Evolutionary conservation across 2,888 invertebrate species (phyloP).

Genomic region (Eupeodes latifasciatus): DNA sequence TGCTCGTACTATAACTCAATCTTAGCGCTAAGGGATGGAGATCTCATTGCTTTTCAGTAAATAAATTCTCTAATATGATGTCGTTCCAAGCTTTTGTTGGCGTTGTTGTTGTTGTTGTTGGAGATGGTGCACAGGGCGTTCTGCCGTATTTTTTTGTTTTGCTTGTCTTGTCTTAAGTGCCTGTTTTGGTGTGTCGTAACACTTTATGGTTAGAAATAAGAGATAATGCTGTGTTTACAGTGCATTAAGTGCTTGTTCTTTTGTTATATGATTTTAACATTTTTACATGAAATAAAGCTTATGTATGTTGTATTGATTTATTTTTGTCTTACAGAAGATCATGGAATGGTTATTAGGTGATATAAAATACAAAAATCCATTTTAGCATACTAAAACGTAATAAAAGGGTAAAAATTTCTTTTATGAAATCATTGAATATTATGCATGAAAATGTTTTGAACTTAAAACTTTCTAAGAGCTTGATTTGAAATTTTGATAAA

Average conservation of each 20-base stretch:
- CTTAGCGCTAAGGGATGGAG: background rate
- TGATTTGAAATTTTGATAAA: too few species aligned
- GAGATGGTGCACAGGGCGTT: background rate
- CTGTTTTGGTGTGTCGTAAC: slow-evolving; percentile 1
- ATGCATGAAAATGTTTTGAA: too few species aligned
- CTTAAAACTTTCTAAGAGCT: too few species aligned
- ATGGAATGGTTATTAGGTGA: background rate
- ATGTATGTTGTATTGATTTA: slow-evolving; percentile 10
- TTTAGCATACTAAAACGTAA: background rate
- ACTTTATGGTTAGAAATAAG: slow-evolving; percentile 26
- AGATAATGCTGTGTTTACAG: slow-evolving; percentile 39
- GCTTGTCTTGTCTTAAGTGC: slow-evolving; percentile 7
- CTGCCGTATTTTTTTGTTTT: background rate
- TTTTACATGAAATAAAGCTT: slow-evolving; percentile 27
- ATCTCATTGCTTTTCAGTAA: slow-evolving; percentile 25
- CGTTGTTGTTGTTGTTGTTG: too few species aligned
- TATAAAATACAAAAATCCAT: background rate
- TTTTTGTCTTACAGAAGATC: background rate
- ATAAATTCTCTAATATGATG: slow-evolving; percentile 30
- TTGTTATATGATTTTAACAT: slow-evolving; percentile 8
- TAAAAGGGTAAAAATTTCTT: background rate
- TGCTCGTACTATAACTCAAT: slow-evolving; percentile 8
- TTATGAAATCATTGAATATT: background rate
- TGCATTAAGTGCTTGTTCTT: slow-evolving; percentile 25
- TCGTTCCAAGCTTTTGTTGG: slow-evolving; percentile 8